phyloP scores from a whole-genome alignment of 2,888 invertebrate genomes.

The Tenodera sinensis region DNA sequence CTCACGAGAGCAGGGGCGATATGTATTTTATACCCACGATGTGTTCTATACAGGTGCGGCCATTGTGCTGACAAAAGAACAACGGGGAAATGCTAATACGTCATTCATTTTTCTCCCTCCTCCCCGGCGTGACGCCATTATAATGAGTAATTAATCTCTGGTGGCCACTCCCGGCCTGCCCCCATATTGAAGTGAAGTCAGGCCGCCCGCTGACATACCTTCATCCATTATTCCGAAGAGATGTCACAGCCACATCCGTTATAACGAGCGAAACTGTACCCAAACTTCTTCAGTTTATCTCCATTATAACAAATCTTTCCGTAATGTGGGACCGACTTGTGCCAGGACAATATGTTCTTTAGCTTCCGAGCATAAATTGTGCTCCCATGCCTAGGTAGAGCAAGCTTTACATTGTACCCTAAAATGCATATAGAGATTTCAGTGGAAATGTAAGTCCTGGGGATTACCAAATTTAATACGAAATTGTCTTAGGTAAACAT shows the following conservation, averaged over 20 bases:
- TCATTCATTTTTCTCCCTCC: neutral
- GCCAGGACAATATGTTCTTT: no score
- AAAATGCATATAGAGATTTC: no score
- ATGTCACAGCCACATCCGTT: neutral
- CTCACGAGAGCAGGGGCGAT: neutral
- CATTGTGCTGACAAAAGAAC: neutral
- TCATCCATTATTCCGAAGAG: neutral
- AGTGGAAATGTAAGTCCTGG: no score
- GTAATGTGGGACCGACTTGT: no score
- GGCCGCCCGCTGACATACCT: neutral
- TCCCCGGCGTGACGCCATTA: neutral
- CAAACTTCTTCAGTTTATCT: neutral
- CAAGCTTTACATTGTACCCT: no score
- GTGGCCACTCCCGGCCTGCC: neutral
- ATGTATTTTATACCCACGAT: neutral
- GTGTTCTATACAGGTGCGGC: neutral
- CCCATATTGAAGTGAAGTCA: neutral
- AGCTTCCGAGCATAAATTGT: no score
- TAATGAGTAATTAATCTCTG: conserved; percentile 7
- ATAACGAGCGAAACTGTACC: neutral
- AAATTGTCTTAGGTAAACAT: no score
- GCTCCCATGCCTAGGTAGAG: no score
- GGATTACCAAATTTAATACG: no score
- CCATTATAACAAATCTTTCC: neutral
- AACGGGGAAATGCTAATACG: neutral